Base-by-base conservation (phyloP, 2,797 vertebrate genomes). In the Sebastes nivosus region DNA sequence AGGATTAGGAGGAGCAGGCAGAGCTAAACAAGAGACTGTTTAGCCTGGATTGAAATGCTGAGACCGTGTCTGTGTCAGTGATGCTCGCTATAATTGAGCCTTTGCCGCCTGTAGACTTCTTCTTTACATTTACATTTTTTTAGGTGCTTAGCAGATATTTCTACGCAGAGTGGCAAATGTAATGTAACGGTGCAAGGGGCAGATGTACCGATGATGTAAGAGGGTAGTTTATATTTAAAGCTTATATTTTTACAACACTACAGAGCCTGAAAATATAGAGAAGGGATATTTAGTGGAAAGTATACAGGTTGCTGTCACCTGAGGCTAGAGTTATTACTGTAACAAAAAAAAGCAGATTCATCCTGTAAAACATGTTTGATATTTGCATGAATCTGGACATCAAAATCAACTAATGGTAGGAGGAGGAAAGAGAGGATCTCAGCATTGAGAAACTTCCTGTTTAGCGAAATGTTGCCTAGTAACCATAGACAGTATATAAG, bases 1-100 rank as follows among this genome's bases (percentile, higher is more conserved):
- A 60, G 72, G 80, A 85, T 83, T 80, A 85, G 30, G 42, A 78
- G 71, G 73, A 82, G 75, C 55, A 89, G 75, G 59, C 82, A 57
- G 50, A 1, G 3, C 61, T 58, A 70, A 84, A 88, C 61, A 83
- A 80, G 67, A 27, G 63, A 58, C 75, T 79, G 71, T 90, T 85
- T 72, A 73, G 65, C 36, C 61, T 83, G 76, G 68, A 86, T 66
- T 54, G 77, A 73, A 84, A 79, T 59, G 52, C 20, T 32, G 25
- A 50, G 52, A 63, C 25, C 18, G 82, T 50, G 57, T 55, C 30
- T 63, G 61, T 74, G 81, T 72, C 61, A 59, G 20, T 81, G 78
- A 65, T 30, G 60, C 55, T 65, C 24, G 34, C 74, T 65, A 57
- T 75, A 81, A 75, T 57, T 78, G 7, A 87, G 50, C 64, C 57